These are phyloP conservation scores for Galleria mellonella DNA, from an alignment of 1,140 invertebrate species.

Conservation along the genomic window DNA sequence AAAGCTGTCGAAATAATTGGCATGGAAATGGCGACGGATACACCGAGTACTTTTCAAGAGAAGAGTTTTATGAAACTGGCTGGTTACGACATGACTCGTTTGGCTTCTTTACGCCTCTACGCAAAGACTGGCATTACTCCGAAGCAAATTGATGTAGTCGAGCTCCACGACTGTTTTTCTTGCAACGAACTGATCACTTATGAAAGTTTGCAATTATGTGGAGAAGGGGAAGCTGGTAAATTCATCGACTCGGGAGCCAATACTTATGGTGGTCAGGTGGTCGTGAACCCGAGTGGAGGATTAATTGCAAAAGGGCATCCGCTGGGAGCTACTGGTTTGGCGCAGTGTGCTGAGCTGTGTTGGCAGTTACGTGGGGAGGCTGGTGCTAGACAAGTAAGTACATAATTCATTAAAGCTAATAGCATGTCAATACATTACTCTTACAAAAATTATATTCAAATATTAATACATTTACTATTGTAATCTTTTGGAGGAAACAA, in stretches of 20 bases:
- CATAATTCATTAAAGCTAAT: not conserved
- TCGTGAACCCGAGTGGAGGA: constrained; percentile 98
- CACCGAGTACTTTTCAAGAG: constrained; percentile 89
- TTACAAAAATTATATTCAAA: too few relatives aligned
- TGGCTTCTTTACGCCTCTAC: constrained; percentile 88
- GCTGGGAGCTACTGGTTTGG: constrained; percentile 96
- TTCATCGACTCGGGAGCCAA: constrained; percentile 97
- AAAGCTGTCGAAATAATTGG: constrained; percentile 96
- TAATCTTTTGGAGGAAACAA: too few relatives aligned
- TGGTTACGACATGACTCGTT: constrained; percentile 96
- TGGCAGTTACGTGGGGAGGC: constrained; percentile 95
- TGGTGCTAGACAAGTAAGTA: constrained; percentile 85
- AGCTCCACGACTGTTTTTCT: constrained; percentile 99
- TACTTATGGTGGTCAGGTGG: constrained; percentile 98
- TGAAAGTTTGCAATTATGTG: constrained; percentile 95
- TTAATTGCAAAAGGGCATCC: constrained; percentile 99
- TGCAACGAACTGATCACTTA: constrained; percentile 98
- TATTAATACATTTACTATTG: too few relatives aligned
- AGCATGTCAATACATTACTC: too few relatives aligned
- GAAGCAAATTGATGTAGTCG: constrained; percentile 93
- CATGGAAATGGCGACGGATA: constrained; percentile 97
- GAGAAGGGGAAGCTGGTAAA: constrained; percentile 91
- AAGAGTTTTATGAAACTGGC: constrained; percentile 93
- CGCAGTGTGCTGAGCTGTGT: constrained; percentile 95
- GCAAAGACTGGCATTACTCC: constrained; percentile 84